Evolutionary conservation across 1,140 invertebrate species (phyloP).

Genomic region (Bombyx mori): DNA sequence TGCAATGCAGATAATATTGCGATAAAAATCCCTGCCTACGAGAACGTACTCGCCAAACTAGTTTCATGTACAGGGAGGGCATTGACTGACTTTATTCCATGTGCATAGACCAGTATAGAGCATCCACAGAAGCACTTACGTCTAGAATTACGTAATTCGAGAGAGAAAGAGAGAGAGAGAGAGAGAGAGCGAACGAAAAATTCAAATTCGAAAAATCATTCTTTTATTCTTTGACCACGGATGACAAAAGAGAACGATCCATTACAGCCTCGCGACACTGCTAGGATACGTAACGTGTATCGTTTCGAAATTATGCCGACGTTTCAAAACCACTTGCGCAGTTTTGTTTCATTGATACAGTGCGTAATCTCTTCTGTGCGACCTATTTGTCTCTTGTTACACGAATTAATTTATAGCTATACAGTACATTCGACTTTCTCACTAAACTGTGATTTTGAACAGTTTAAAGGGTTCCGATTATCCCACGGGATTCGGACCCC

Average conservation of each 20-base stretch:
- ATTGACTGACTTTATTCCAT: no score
- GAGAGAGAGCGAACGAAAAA: no score
- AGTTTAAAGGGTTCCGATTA: conserved; percentile 5
- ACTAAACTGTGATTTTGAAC: not conserved
- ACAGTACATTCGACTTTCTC: not conserved
- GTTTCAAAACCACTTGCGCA: conserved; percentile 59
- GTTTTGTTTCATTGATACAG: conserved; percentile 62
- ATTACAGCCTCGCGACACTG: conserved; percentile 28
- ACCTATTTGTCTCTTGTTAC: conserved; percentile 32
- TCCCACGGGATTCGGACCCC: conserved; percentile 48
- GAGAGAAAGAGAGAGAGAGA: no score
- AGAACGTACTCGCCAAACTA: no score
- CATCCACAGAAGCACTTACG: no score
- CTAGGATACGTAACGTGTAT: conserved; percentile 47
- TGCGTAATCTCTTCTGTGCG: conserved; percentile 57
- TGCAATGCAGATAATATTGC: no score
- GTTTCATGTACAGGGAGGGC: no score
- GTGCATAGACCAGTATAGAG: no score
- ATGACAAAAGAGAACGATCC: conserved; percentile 12
- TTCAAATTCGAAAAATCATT: no score
- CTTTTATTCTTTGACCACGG: no score
- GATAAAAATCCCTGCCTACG: no score
- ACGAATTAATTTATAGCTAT: not conserved
- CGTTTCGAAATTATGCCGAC: conserved; percentile 51
- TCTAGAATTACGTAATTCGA: no score